phyloP scores from a whole-genome alignment of 2,888 invertebrate genomes.

The Agrochola macilenta region DNA sequence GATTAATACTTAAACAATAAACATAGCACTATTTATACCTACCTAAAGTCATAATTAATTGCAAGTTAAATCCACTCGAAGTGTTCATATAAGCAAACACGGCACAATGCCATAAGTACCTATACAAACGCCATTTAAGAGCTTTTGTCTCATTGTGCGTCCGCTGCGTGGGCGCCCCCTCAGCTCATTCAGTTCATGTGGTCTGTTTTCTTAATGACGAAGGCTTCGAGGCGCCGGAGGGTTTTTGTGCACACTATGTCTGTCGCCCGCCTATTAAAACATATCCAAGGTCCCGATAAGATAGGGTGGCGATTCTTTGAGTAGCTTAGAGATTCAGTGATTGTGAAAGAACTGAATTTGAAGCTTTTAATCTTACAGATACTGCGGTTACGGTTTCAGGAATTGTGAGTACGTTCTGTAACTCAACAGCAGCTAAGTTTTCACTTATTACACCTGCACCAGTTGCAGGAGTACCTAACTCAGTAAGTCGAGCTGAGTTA shows the following conservation, averaged over 20 bases:
- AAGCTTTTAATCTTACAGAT: not conserved
- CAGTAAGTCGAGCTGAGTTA: not conserved
- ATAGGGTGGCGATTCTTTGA: constrained; percentile 31
- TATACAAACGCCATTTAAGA: constrained; percentile 76
- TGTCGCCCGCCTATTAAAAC: constrained; percentile 66
- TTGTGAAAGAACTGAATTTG: not conserved
- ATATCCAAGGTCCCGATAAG: constrained; percentile 50
- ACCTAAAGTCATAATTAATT: constrained; percentile 59
- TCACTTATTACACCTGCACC: not conserved
- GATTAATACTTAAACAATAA: constrained; percentile 5
- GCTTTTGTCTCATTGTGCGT: constrained; percentile 83
- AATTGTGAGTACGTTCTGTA: not conserved
- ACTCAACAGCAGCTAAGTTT: not conserved
- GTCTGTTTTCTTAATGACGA: constrained; percentile 83
- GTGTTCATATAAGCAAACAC: constrained; percentile 61
- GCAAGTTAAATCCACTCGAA: constrained; percentile 61
- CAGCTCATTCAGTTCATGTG: constrained; percentile 83
- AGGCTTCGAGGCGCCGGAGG: constrained; percentile 79
- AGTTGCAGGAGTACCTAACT: not conserved
- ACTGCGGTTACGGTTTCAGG: not conserved
- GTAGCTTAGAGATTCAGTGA: not conserved
- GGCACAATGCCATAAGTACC: constrained; percentile 72
- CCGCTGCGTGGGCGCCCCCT: constrained; percentile 85
- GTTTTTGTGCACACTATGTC: constrained; percentile 70
- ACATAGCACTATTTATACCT: constrained; percentile 28